Evolutionary conservation across 1,140 invertebrate genomes (phyloP), one percentile per base, ranked within the genome.

Genomic region (Mactra quadrangularis): DNA sequence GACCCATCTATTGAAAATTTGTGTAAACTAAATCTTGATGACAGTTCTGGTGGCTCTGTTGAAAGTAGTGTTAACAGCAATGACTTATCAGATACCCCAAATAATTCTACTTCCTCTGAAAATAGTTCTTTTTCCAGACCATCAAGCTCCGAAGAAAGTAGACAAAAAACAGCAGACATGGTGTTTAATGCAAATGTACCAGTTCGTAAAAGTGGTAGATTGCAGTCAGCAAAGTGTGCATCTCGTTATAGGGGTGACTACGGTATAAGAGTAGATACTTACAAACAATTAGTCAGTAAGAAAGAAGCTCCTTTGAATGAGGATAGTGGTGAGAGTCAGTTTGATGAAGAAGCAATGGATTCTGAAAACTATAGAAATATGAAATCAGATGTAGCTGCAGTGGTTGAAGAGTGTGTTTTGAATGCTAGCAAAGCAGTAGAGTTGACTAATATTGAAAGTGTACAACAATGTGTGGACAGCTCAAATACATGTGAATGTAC

Each of bases 211-310:
- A 66, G 60, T 47, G 66, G 77, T 11, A 25, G 77, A 47, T 41
- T 81, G 29, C 35, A 71, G 19, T 81, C 77, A 22, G 64, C 77
- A 50, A 81, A 81, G 38, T 81, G 77, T 81, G 77, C 77, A 22
- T 81, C 77, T 4, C 45, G 77, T n/a, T 81, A 81, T 31, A 22
- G 77, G 17, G 77, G 77, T 22, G 77, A 81, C 47, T 81, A 81
- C 33, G 77, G 77, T n/a, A 81, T 81, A 9, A 41, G 77, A 59
- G 77, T 31, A 13, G 35, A 81, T 27, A 68, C 77, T 3, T 81
- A 81, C 77, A 81, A 62, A 31, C 64, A 81, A 38, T 55, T 81
- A 22, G 27, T 81, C 17, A 59, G 35, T 70, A 66, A 71, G 55
- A 81, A 33, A 71, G 35, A 27, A 22, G 47, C 41, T 27, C 33